Evolutionary conservation across 2,888 invertebrate species (phyloP), one percentile per base, ranked within the genome.

Genomic region (Oscheius sp.): DNA sequence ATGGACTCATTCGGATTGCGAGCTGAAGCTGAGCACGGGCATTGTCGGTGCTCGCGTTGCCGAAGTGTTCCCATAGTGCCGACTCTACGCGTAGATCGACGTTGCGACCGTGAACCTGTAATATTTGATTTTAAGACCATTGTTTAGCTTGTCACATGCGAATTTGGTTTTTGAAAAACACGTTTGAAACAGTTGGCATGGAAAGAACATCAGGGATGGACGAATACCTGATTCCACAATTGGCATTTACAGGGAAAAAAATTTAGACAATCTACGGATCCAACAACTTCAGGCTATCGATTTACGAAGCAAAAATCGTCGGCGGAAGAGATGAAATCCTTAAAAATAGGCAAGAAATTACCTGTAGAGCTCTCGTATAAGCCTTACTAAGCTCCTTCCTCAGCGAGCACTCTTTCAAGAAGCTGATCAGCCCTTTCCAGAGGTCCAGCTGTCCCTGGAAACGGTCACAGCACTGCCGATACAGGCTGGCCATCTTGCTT

Each of bases 401-500:
- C 53, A 51, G 9, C 10, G 47, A 35, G 21, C 50, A 35, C 21
- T 37, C n/a, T 2, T 59, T 29, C 0, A 70, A 37, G 57, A 70
- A 74, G 21, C 42, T 37, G 32, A 74, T 33, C 33, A 74, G 53
- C 37, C 58, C 58, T 29, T 42, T 37, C 74, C 74, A 74, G 1
- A 62, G 59, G n/a, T 70, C 32, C 35, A 74, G n/a, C 7, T 58
- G 11, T 11, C 50, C 66, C 85, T 93, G 92, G 87, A 93, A 94
- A 79, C 92, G 91, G 48, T 91, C 91, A 70, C 93, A 91, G 33
- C 93, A 93, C 83, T 93, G 93, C 88, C 93, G 93, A 87, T 94
- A 95, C 33, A 95, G 90, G 85, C 92, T 92, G 86, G 93, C 93
- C 7, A 95, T 92, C 79, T 94, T 92, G 76, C 92, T 93, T 0